Base-by-base conservation (phyloP, 2,113 vertebrate genomes). In the Neolamprologus modestus region DNA sequence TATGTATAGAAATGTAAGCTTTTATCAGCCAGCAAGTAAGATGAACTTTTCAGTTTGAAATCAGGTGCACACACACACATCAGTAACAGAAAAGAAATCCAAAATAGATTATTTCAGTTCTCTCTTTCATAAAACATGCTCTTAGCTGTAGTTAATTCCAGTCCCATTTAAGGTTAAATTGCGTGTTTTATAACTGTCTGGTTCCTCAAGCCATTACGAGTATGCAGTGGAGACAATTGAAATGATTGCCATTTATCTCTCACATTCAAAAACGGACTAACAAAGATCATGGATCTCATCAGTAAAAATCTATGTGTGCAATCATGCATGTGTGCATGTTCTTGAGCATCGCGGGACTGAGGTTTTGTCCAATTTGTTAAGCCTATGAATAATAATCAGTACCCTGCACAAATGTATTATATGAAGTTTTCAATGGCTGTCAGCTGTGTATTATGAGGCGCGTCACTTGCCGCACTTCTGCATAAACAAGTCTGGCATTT, bases 341-440 rank as follows among this genome's bases (percentile, higher is more conserved):
- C 40, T 82, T 53, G 8, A 71, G 53, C 6, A 8, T 54, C 3
- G 14, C 10, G 9, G 8, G 21, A 10, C 53, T 10, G 21, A 26
- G 33, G 2, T 78, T 53, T 63, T 83, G 33, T 86, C 50, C 28
- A 78, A 40, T 87, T 91, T 85, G 55, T 89, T 66, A 85, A 83
- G 68, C 9, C 42, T 14, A 86, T 92, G 88, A 94, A 92, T 93
- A 90, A 79, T 84, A 89, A 89, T 71, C 16, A 89, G 81, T 71
- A 35, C 17, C 7, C 9, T n/a, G 35, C 63, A 68, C 59, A 84
- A 66, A 63, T 33, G 71, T 78, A 83, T 84, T 63, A 82, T 78
- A 89, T 78, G 84, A 88, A 4, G 26, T 82, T 81, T 88, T 87
- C 31, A 55, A 16, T 53, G 33, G 78, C 76, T n/a, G 66, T 84